A percentile compares a stretch with the other conserved stretches of the same genome.
Conservation (phyloP, 2,888 invertebrate genomes). For the Helicoverpa assulta region DNA sequence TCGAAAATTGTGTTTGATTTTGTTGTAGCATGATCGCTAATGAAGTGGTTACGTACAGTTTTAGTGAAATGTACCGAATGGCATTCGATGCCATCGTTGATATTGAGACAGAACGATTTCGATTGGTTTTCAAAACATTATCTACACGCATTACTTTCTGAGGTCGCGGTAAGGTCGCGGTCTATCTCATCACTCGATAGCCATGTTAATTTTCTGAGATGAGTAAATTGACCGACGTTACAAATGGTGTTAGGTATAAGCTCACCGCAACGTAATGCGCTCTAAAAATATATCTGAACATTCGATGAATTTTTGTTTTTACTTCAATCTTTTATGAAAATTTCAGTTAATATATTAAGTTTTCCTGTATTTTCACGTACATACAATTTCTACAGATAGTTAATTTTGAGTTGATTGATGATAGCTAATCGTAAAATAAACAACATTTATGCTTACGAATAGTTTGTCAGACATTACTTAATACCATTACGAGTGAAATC, state of each 20-base stretch:
- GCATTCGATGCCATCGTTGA: neutral
- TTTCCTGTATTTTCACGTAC: neutral
- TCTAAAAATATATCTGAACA: too few species aligned
- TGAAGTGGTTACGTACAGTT: conserved; percentile 5
- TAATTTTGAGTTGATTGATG: conserved; percentile 7
- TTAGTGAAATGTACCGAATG: neutral
- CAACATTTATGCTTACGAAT: conserved; percentile 35
- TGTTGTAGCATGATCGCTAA: conserved; percentile 31
- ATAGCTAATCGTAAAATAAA: conserved; percentile 24
- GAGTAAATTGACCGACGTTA: too few species aligned
- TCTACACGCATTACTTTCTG: neutral
- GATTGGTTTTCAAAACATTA: neutral
- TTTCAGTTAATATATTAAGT: too few species aligned
- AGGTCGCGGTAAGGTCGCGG: too few species aligned
- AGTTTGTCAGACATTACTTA: conserved; percentile 50
- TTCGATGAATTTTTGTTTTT: too few species aligned
- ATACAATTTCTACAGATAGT: neutral
- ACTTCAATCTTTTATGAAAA: too few species aligned
- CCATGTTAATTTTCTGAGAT: too few species aligned
- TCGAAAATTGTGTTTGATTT: conserved; percentile 18
- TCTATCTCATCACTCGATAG: too few species aligned
- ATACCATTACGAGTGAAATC: conserved; percentile 52
- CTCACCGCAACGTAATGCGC: too few species aligned
- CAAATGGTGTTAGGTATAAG: too few species aligned
- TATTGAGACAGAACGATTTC: neutral